A percentile compares a stretch with the other conserved stretches of the same genome.
Conservation (phyloP, 2,888 invertebrate genomes). For the Lacanobia oleracea region DNA sequence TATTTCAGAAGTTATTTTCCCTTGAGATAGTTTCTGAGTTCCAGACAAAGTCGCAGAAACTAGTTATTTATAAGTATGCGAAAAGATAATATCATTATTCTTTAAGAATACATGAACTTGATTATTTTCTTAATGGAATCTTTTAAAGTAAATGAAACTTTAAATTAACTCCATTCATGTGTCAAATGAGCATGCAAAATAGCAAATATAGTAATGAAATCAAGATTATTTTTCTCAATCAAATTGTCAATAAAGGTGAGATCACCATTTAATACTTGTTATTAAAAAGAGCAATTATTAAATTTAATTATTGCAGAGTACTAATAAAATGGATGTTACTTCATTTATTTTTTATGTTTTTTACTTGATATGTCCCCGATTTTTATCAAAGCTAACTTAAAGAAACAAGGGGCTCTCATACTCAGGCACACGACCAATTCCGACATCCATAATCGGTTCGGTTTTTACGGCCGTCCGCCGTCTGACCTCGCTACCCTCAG, state of each 20-base stretch:
- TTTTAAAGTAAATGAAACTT: not conserved
- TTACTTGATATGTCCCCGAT: not conserved
- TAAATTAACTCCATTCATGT: slow-evolving; percentile 31
- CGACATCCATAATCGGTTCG: slow-evolving; percentile 25
- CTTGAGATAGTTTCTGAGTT: too few species aligned
- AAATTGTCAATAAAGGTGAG: slow-evolving; percentile 11
- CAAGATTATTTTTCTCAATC: slow-evolving; percentile 24
- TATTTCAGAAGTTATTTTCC: too few species aligned
- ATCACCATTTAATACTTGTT: slow-evolving; percentile 6
- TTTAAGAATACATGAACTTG: too few species aligned
- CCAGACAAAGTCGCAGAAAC: too few species aligned
- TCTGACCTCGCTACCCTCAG: slow-evolving; percentile 52
- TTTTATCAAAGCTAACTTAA: slow-evolving; percentile 9
- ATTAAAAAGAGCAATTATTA: too few species aligned
- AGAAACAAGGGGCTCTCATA: slow-evolving; percentile 27
- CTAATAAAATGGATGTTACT: not conserved
- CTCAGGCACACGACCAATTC: slow-evolving; percentile 27
- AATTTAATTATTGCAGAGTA: too few species aligned
- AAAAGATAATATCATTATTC: not conserved
- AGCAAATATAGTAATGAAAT: slow-evolving; percentile 33
- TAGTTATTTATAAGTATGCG: too few species aligned
- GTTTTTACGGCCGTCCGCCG: slow-evolving; percentile 65
- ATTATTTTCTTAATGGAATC: not conserved
- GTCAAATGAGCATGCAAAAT: slow-evolving; percentile 37
- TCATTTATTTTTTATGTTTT: not conserved